phyloP scores from a whole-genome alignment of 2,113 vertebrate species.

The Bubo bubo region DNA sequence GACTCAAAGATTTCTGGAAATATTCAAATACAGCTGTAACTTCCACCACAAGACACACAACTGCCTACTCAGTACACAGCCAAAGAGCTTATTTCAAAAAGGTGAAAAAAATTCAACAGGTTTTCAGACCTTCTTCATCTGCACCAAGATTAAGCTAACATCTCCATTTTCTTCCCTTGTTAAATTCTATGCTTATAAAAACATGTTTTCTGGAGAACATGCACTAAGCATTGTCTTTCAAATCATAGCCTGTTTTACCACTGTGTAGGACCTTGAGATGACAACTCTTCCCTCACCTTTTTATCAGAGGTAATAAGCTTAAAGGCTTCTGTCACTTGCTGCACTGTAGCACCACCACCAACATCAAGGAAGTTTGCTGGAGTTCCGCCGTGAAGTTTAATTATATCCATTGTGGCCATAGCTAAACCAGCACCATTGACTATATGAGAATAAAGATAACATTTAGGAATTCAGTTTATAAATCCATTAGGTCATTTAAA shows the following conservation, averaged over 20 bases:
- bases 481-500: not conserved
- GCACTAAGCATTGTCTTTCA: not conserved
- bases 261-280: not conserved
- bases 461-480: conserved; percentile 31
- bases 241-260: not conserved
- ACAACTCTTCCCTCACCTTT: conserved; percentile 81
- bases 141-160: not conserved
- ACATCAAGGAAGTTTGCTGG: conserved; percentile 99
- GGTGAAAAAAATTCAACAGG: not conserved
- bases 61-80: not conserved
- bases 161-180: not conserved
- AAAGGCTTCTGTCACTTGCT: conserved; percentile 99
- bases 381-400: conserved; percentile 96
- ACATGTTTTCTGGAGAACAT: not conserved
- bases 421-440: conserved; percentile 98
- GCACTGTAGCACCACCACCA: conserved; percentile 96
- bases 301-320: conserved; percentile 98
- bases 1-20: not conserved
- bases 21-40: not conserved
- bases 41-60: not conserved
- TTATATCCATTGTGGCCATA: conserved; percentile 99
- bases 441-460: conserved; percentile 51
- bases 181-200: not conserved
- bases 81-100: not conserved
- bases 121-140: not conserved